Evolutionary conservation across 2,888 invertebrate species (phyloP).

Genomic region (Meandrusa payeni): DNA sequence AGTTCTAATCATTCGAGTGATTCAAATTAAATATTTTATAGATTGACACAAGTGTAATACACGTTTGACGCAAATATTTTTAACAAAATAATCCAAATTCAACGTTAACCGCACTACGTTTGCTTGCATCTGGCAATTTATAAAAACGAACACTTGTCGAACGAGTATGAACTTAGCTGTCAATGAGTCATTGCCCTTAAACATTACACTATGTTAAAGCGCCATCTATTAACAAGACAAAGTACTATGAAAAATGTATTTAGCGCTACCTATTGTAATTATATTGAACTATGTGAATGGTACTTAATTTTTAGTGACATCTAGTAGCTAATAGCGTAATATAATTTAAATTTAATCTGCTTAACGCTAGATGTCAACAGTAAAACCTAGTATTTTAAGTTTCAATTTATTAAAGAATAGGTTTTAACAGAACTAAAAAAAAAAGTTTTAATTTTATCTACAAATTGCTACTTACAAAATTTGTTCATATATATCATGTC

Average conservation of each 20-base stretch:
- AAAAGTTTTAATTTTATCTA: too few relatives aligned
- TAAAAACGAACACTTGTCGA: constrained; percentile 28
- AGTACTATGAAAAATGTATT: too few relatives aligned
- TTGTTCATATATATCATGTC: too few relatives aligned
- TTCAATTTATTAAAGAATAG: too few relatives aligned
- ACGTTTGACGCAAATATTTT: constrained; percentile 20
- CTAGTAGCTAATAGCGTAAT: not conserved
- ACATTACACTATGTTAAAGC: constrained; percentile 14
- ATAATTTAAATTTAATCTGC: not conserved
- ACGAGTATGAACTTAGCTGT: constrained; percentile 30
- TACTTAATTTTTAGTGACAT: constrained; percentile 4
- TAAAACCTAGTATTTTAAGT: too few relatives aligned
- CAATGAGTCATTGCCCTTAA: constrained; percentile 34
- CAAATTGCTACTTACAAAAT: too few relatives aligned
- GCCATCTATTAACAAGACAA: constrained; percentile 38
- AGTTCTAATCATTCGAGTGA: constrained; percentile 3
- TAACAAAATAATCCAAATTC: constrained; percentile 17
- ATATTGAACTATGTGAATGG: not conserved
- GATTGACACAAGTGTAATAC: constrained; percentile 20
- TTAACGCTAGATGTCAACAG: constrained; percentile 13
- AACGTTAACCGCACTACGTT: constrained; percentile 28
- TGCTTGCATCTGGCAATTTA: constrained; percentile 23
- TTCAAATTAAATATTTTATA: constrained; percentile 9
- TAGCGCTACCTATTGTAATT: not conserved
- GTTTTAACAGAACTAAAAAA: too few relatives aligned